phyloP scores from a whole-genome alignment of 2,113 vertebrate genomes.

The Mustela nigripes region DNA sequence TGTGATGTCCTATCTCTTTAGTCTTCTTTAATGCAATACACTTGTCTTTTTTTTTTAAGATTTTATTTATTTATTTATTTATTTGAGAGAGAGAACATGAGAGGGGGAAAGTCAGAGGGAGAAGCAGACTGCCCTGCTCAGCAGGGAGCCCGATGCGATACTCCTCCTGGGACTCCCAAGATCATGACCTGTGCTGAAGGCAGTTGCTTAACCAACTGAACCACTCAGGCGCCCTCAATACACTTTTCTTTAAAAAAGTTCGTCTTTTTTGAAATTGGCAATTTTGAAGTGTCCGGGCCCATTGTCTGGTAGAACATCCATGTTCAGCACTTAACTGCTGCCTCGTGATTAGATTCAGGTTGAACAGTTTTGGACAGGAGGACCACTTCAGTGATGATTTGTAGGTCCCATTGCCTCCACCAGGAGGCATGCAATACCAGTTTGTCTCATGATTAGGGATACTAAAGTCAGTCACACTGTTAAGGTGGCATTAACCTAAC shows the following conservation, averaged over 20 bases:
- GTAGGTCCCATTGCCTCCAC: constrained; percentile 9
- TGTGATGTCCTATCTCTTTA: neutral
- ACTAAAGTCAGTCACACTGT: neutral
- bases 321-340: neutral
- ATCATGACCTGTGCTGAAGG: too few species aligned
- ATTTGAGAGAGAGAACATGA: too few species aligned
- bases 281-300: neutral
- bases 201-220: too few species aligned
- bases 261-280: neutral
- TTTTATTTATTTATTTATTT: too few species aligned
- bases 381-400: neutral
- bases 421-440: neutral
- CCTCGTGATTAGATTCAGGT: neutral
- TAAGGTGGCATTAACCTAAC: neutral
- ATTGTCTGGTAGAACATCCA: neutral
- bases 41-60: neutral
- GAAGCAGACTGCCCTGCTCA: too few species aligned
- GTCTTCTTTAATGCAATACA: neutral
- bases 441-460: neutral
- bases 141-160: too few species aligned
- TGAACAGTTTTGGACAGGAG: neutral
- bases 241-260: neutral
- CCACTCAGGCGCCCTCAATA: too few species aligned
- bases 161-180: too few species aligned
- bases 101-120: too few species aligned